phyloP scores from a whole-genome alignment of 2,888 invertebrate genomes.

The Siphonodentalium dalli region DNA sequence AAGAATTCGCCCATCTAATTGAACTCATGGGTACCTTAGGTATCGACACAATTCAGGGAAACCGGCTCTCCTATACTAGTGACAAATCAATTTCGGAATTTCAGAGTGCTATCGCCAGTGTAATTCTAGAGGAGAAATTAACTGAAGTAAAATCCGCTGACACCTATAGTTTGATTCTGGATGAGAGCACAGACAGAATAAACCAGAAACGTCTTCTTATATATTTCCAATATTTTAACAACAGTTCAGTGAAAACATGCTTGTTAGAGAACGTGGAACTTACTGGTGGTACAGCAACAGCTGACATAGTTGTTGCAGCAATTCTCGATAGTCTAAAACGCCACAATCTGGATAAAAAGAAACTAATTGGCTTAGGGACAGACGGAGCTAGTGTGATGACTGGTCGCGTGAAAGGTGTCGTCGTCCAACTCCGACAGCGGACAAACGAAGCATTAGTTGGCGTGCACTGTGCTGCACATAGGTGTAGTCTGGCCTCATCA shows the following conservation, averaged over 20 bases:
- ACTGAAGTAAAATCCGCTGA: neutral
- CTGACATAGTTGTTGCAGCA: neutral
- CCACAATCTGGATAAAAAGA: no score
- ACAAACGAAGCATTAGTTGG: conserved; percentile 17
- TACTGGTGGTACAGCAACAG: conserved; percentile 1
- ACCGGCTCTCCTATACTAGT: neutral
- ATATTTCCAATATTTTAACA: conserved; percentile 12
- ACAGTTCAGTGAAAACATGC: neutral
- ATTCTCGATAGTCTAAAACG: no score
- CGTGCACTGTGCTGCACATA: conserved; percentile 22
- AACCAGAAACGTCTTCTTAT: conserved; percentile 17
- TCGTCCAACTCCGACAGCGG: conserved; percentile 2
- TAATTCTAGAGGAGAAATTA: conserved; percentile 6
- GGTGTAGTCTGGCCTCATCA: conserved; percentile 15
- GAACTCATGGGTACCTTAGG: neutral
- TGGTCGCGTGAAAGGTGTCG: conserved; percentile 14
- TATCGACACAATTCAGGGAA: neutral
- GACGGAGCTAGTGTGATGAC: conserved; percentile 28
- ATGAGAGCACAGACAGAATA: conserved; percentile 21
- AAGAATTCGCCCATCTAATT: conserved; percentile 2
- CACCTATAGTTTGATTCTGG: neutral
- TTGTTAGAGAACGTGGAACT: conserved; percentile 10
- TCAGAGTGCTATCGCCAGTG: conserved; percentile 7
- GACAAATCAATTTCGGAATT: conserved; percentile 12
- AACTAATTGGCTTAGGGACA: conserved; percentile 10